phyloP scores from a whole-genome alignment of 2,888 invertebrate species.

The Mesoligia furuncula region DNA sequence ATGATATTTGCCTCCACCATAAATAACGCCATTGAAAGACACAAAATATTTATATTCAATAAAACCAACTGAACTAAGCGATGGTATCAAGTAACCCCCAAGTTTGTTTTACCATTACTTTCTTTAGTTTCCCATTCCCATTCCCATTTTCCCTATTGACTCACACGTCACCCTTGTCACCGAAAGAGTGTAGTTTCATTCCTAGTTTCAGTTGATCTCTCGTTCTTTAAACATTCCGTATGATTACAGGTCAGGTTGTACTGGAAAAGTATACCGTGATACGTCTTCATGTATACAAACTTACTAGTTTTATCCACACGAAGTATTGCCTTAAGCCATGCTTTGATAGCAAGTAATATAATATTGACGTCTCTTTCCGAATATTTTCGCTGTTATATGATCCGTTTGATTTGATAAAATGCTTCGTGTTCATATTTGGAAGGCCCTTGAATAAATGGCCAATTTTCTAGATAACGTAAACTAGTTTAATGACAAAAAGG shows the following conservation, averaged over 20 bases:
- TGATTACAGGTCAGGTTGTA: neutral
- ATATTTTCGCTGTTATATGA: constrained; percentile 33
- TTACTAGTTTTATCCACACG: constrained; percentile 12
- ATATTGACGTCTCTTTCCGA: constrained; percentile 10
- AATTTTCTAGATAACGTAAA: neutral
- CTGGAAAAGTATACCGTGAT: neutral
- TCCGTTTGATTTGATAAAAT: constrained; percentile 15
- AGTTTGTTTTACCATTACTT: constrained; percentile 48
- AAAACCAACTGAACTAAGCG: constrained; percentile 30
- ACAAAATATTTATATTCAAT: constrained; percentile 27
- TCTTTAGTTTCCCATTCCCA: neutral
- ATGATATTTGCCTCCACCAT: neutral
- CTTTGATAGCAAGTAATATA: constrained; percentile 29
- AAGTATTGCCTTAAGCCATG: constrained; percentile 25
- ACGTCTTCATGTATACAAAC: neutral
- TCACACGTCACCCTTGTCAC: constrained; percentile 27
- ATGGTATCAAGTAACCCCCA: constrained; percentile 39
- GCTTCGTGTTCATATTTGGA: neutral
- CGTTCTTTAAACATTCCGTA: accelerated
- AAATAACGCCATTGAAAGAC: neutral
- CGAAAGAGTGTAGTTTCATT: neutral
- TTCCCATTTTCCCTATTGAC: constrained; percentile 57
- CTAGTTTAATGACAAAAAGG: neutral
- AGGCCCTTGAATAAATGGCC: neutral
- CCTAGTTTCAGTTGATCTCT: neutral